Base-by-base conservation (phyloP, 2,888 invertebrate species). In the Pherbina coryleti region DNA sequence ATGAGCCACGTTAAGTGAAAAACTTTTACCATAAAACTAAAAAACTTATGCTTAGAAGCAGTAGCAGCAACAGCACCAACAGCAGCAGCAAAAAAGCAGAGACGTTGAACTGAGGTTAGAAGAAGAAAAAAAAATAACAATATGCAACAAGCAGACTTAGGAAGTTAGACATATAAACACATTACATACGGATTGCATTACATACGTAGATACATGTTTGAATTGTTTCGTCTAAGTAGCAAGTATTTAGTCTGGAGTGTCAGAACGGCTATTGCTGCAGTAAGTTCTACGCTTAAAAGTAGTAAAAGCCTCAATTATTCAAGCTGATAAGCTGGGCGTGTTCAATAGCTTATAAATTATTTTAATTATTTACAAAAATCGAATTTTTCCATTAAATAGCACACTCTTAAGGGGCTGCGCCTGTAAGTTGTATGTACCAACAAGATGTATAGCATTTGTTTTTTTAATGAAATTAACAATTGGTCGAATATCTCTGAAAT, bases 1-100 rank as follows among this genome's bases (percentile, higher is more conserved):
- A 83, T 83, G 82, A 82, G 83, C 80, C 76, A 81, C 79, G 82
- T 81, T 83, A 83, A 83, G 83, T 83, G 83, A 83, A 83, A 83
- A 83, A 83, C 78, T 83, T 83, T 83, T 80, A 77, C 82, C 83
- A 83, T 83, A 81, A 83, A 82, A 82, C 81, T 81, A 81, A 80
- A 81, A 81, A 81, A 44, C 60, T 44, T 31, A 62, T 62, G 62
- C 28, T 74, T 62, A 74, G 28, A 49, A 53, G 28, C 17, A 70
- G 60, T 28, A 37, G 66, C 44, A 37, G 19, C 7, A 37, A 5
- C n/a, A 69, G 28, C 14, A 53, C 19, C 17, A 62, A 34, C 3
- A 53, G 25, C n/a, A 64, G 19, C 7, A 44, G 22, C n/a, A 53
- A 19, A 49, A 62, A 31, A 51, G 49, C 31, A 71, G 34, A 34